These are phyloP conservation scores for Sebastes hubbsi DNA, from an alignment of 2,797 vertebrate genomes.

Conservation along the genomic window DNA sequence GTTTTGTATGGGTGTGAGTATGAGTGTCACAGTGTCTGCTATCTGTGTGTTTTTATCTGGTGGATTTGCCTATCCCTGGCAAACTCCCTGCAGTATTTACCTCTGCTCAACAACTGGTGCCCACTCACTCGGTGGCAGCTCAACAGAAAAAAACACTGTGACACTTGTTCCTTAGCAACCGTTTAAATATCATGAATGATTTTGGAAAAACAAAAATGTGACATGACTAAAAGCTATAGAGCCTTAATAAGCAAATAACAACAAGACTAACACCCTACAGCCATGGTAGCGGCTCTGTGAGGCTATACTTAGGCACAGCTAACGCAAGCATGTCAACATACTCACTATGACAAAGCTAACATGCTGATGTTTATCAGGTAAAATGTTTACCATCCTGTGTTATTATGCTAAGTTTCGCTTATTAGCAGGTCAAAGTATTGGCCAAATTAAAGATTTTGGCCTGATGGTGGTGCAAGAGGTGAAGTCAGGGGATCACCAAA, in stretches of 20 bases:
- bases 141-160: background rate
- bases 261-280: background rate
- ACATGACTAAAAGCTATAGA: background rate
- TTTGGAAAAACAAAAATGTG: background rate
- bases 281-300: background rate
- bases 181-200: background rate
- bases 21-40: slow-evolving; percentile 24
- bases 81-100: slow-evolving; percentile 62
- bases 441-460: too few species aligned
- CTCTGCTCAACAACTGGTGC: slow-evolving; percentile 1
- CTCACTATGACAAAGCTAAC: background rate
- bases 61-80: slow-evolving; percentile 78
- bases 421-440: too few species aligned
- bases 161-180: slow-evolving; percentile 4
- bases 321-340: background rate
- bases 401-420: background rate
- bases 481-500: too few species aligned
- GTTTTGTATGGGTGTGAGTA: slow-evolving; percentile 33
- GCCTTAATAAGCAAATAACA: background rate
- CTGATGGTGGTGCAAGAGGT: too few species aligned
- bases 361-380: background rate
- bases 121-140: background rate
- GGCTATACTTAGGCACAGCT: too few species aligned
- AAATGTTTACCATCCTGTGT: background rate
- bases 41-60: slow-evolving; percentile 69